Base-by-base conservation (phyloP, 1,140 invertebrate species). In the Hypothenemus hampei region DNA sequence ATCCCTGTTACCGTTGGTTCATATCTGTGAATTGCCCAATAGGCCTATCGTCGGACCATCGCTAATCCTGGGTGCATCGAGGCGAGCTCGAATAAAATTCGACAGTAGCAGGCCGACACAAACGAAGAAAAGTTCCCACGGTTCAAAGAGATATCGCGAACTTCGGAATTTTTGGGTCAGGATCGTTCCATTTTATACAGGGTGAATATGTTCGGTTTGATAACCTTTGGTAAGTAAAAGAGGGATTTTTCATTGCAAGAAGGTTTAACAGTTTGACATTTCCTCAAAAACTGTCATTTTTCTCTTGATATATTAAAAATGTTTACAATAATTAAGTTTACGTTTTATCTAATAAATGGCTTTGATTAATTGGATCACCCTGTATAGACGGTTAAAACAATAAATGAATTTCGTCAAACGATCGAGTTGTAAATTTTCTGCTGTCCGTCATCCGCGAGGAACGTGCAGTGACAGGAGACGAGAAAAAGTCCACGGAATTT, bases 21-120 rank as follows among this genome's bases (percentile, higher is more conserved):
- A 22, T 41, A 41, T 41, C 39, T 19, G 7, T 11, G 39, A 37
- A 13, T 7, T 35, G 18, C 45, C 26, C 41, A 47, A 35, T 39
- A 15, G 36, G 47, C 18, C 44, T 49, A 49, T 49, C 47, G 26
- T 49, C 47, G 47, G 29, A 19, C 20, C 47, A 49, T 49, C 47
- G 36, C 47, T 49, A 49, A 49, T 49, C 47, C 47, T 39, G 36
- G 36, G 47, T 49, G 33, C 47, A 49, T 22, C 47, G 47, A 49
- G 19, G 19, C 47, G 47, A 21, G 35, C 23, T 39, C 18, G 21
- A 24, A 49, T 49, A 37, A 10, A 49, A 49, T 49, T 49, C 35
- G 47, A 49, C 47, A 49, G 47, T 49, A 22, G 47, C 47, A 36
- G 47, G 24, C 47, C 13, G 35, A 13, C 22, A 18, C 47, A 39